Base-by-base conservation (phyloP, 2,888 invertebrate genomes). In the Sinodicranocentrus sp. region DNA sequence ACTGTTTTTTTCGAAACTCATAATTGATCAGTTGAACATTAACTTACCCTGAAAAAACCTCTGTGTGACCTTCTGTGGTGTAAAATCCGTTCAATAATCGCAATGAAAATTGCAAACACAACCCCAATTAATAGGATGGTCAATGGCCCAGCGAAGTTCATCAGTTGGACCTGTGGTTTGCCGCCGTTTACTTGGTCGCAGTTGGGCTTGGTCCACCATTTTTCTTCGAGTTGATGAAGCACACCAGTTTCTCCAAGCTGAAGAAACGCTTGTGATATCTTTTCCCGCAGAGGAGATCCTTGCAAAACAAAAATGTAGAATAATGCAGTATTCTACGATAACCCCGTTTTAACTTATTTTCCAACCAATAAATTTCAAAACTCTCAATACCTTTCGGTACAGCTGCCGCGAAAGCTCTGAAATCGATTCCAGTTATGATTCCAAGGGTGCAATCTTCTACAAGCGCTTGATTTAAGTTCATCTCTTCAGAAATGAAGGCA, bases 41-140 rank as follows among this genome's bases (percentile, higher is more conserved):
- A 17, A n/a, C 48, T 79, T 85, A 88, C 88, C 77, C 88, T 84
- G 70, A 88, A 88, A 48, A 88, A 88, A 52, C 88, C 88, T 43
- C 88, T 80, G 65, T 88, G 88, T 65, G 87, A 87, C 33, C 87
- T 75, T 48, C 88, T 54, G 54, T 88, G 88, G 79, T 88, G 86
- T 23, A 88, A 82, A 23, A 88, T 72, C 48, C 88, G 61, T 76
- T 88, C 88, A 28, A 82, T 77, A 65, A 88, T 84, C 1, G 88
- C 88, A 68, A 88, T 85, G 57, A 88, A 79, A 25, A 88, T 83
- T 28, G 88, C 86, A 54, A 86, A 77, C 43, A 86, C 48, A 33
- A 88, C 85, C 8, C 88, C 88, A 65, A 87, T 63, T 6, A 87
- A 54, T 59, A 88, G 79, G 39, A 88, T 84, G 23, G 87, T 85